Evolutionary conservation across 1,140 invertebrate genomes (phyloP), one percentile per base, ranked within the genome.

Genomic region (Chironomus tepperi): DNA sequence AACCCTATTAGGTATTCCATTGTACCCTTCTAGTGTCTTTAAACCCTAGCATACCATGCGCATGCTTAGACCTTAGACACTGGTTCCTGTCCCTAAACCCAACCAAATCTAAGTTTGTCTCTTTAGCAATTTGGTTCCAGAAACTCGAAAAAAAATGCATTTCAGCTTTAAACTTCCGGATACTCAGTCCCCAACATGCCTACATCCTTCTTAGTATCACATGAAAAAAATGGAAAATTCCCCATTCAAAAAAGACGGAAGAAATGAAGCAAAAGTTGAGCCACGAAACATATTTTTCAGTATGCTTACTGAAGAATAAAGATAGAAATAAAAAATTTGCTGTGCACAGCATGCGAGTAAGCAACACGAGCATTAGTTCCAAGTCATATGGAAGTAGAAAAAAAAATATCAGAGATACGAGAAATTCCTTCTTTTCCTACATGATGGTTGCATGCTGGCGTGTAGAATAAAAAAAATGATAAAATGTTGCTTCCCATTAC

Each of bases 401-500:
- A n/a, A n/a, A n/a, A n/a, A 57, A 57, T n/a, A 57, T 57, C 47
- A 57, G 47, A 57, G 12, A 57, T 12, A 47, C n/a, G 47, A 57
- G 10, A 57, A 12, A 57, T 12, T 15, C n/a, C n/a, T n/a, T n/a
- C n/a, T n/a, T n/a, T n/a, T 5, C 47, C 15, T 47, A n/a, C n/a
- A 57, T 57, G 47, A n/a, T n/a, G 47, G 47, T 57, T 57, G 12
- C 47, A 57, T 57, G 47, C 47, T 57, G 47, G 47, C 12, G 47
- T 57, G 47, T 57, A 57, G n/a, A n/a, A n/a, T n/a, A n/a, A n/a
- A n/a, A 57, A 57, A 57, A 34, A 57, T 57, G 47, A 57, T 57
- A 57, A 57, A 57, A 57, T 57, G 47, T 57, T 57, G 47, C 47
- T 57, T 57, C n/a, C 47, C 47, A 57, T 57, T 57, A 57, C 47